Conservation (phyloP, 2,888 invertebrate species). For the Diadegma fenestrale region DNA sequence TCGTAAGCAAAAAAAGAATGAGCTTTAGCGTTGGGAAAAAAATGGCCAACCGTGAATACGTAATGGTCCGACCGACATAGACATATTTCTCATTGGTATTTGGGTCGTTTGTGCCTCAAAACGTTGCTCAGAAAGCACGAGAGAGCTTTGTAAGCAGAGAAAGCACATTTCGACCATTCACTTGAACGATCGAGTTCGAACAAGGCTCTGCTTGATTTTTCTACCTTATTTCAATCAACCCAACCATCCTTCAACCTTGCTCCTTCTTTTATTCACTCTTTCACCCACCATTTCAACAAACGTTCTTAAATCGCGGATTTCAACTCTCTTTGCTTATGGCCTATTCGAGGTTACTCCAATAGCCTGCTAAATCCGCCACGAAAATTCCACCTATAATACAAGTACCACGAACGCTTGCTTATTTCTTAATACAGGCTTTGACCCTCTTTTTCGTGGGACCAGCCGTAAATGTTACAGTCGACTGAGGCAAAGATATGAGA, state of each 20-base stretch:
- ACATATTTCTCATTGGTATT: conserved; percentile 67
- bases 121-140: conserved; percentile 19
- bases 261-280: background rate
- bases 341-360: conserved; percentile 33
- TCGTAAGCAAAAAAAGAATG: conserved; percentile 75
- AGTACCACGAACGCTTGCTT: conserved; percentile 38
- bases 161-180: conserved; percentile 44
- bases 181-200: conserved; percentile 53
- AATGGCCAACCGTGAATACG: conserved; percentile 73
- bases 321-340: background rate
- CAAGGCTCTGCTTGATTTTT: conserved; percentile 38
- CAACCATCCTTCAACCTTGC: conserved; percentile 12
- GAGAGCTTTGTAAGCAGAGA: conserved; percentile 47
- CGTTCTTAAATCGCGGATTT: conserved; percentile 29
- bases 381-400: no score
- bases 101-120: conserved; percentile 35
- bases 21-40: conserved; percentile 71
- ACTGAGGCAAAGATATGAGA: background rate
- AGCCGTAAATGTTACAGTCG: background rate
- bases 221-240: conserved; percentile 23
- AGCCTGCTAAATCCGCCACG: conserved; percentile 33
- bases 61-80: conserved; percentile 65
- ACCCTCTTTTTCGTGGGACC: background rate
- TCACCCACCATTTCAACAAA: conserved; percentile 20
- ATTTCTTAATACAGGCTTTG: conserved; percentile 5